Conservation (phyloP, 1,140 invertebrate species). For the Himalopsyche phryganea region DNA sequence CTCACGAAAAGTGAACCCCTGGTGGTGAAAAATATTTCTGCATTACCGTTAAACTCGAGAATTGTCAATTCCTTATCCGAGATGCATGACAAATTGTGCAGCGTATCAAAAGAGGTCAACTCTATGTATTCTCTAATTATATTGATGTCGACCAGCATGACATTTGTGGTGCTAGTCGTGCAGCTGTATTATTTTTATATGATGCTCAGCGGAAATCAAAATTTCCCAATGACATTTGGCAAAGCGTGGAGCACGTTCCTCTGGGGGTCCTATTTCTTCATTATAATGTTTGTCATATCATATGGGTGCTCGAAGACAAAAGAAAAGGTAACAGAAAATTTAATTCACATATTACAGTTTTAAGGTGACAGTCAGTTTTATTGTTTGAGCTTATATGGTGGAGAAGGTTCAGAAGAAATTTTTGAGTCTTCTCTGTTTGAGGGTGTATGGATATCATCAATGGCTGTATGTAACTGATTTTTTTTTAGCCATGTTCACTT, state of each 20-base stretch:
- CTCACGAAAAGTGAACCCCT: neutral
- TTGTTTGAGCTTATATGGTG: too few species aligned
- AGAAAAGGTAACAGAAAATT: slow-evolving; percentile 4
- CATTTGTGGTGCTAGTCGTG: slow-evolving; percentile 25
- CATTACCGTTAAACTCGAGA: neutral
- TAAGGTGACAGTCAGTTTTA: too few species aligned
- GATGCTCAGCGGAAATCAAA: slow-evolving; percentile 16
- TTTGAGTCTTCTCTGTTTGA: too few species aligned
- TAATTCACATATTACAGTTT: too few species aligned
- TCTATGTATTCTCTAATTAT: slow-evolving; percentile 22
- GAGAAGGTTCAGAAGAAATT: too few species aligned
- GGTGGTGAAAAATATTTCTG: slow-evolving; percentile 5
- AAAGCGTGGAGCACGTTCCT: slow-evolving; percentile 9
- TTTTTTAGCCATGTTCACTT: too few species aligned
- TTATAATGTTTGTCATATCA: slow-evolving; percentile 6
- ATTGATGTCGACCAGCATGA: slow-evolving; percentile 11
- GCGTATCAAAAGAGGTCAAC: slow-evolving; percentile 14
- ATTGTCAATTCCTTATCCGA: slow-evolving; percentile 11
- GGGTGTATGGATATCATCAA: too few species aligned
- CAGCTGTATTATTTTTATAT: slow-evolving; percentile 29
- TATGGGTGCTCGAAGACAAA: slow-evolving; percentile 16
- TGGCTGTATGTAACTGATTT: too few species aligned
- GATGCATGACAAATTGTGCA: slow-evolving; percentile 26
- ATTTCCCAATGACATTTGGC: neutral
- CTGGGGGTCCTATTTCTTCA: slow-evolving; percentile 6